Conservation (phyloP, 2,888 invertebrate genomes). For the Pristionchus maxplancki region DNA sequence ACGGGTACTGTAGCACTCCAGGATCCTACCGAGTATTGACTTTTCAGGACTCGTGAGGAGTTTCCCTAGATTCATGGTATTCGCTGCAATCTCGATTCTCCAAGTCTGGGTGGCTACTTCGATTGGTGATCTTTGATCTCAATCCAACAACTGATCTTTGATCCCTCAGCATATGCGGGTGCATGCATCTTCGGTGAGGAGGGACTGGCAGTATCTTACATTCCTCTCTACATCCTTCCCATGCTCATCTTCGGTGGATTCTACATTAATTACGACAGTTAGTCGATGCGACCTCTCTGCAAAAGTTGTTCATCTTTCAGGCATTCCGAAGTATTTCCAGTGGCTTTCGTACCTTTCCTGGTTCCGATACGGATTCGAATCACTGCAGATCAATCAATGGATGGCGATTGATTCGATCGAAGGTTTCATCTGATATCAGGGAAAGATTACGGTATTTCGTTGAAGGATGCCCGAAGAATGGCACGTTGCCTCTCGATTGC, state of each 20-base stretch:
- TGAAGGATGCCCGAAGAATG: slow-evolving; percentile 53
- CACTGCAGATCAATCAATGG: slow-evolving; percentile 70
- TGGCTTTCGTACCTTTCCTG: slow-evolving; percentile 67
- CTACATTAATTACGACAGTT: slow-evolving; percentile 64
- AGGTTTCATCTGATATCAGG: neutral
- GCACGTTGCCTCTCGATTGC: slow-evolving; percentile 55
- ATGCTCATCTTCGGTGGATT: slow-evolving; percentile 70
- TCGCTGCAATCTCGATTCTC: slow-evolving; percentile 60
- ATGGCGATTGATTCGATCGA: slow-evolving; percentile 53
- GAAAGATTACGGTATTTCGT: neutral
- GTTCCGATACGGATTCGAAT: slow-evolving; percentile 73
- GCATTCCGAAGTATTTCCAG: slow-evolving; percentile 65
- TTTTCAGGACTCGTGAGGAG: slow-evolving; percentile 53
- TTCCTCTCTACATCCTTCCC: slow-evolving; percentile 70
- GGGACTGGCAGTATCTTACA: slow-evolving; percentile 67
- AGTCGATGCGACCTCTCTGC: neutral
- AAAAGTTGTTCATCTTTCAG: neutral
- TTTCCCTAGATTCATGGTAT: slow-evolving; percentile 59
- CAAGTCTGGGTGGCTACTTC: slow-evolving; percentile 68
- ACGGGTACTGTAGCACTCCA: slow-evolving; percentile 82
- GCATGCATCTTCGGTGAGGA: slow-evolving; percentile 71
- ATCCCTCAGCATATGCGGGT: slow-evolving; percentile 67
- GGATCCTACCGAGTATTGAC: neutral
- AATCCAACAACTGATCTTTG: neutral
- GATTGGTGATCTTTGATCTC: slow-evolving; percentile 58